Percentiles rank a stretch among this genome's conserved stretches.
Conservation (phyloP, 2,888 invertebrate species). For the Pterostichus niger region DNA sequence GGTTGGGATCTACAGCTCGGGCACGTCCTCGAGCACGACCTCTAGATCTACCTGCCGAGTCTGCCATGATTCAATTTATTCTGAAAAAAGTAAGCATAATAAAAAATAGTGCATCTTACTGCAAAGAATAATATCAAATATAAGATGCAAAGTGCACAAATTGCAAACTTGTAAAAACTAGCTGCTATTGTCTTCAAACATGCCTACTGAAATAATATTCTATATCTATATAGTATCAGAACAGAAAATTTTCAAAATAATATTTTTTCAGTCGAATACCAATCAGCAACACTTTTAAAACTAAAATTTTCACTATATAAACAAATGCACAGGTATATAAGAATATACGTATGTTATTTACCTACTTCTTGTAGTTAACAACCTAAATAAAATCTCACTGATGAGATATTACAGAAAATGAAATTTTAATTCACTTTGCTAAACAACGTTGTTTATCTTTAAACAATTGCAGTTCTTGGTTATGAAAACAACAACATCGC, state of each 20-base stretch:
- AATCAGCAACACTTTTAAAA: not conserved
- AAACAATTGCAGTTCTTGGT: not conserved
- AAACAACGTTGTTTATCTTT: not conserved
- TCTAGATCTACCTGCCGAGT: conserved; percentile 70
- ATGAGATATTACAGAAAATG: too few relatives aligned
- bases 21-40: conserved; percentile 75
- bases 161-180: not conserved
- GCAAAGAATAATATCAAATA: too few relatives aligned
- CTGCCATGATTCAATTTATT: conserved; percentile 38
- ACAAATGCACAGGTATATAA: conserved; percentile 13
- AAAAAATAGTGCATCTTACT: not conserved
- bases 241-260: not conserved
- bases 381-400: too few relatives aligned
- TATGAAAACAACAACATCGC: not conserved
- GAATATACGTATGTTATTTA: too few relatives aligned
- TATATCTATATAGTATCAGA: not conserved
- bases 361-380: too few relatives aligned
- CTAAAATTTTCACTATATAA: conserved; percentile 20
- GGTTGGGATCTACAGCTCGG: conserved; percentile 67
- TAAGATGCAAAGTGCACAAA: too few relatives aligned
- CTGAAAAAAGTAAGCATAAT: not conserved
- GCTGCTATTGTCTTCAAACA: not conserved
- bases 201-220: not conserved
- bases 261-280: too few relatives aligned
- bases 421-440: too few relatives aligned